A percentile compares a stretch with the other conserved stretches of the same genome.
phyloP scores from a whole-genome alignment of 2,797 vertebrate species.

The Myoxocephalus aenaeus region DNA sequence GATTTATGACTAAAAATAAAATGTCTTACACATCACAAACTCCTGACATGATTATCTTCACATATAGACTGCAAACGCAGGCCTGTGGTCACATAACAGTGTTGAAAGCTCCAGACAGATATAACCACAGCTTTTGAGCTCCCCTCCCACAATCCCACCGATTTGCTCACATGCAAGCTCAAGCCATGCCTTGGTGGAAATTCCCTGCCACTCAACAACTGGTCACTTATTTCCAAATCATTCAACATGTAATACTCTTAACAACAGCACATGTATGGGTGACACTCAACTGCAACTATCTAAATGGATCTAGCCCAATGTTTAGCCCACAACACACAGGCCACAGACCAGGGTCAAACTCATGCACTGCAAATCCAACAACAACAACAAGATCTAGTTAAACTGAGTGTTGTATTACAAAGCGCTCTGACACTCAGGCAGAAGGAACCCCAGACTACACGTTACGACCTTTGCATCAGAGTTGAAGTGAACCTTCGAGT shows the following conservation, averaged over 20 bases:
- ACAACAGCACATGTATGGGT: slow-evolving; percentile 6
- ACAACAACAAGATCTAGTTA: slow-evolving; percentile 18
- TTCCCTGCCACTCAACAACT: slow-evolving; percentile 44
- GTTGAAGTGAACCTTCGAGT: slow-evolving; percentile 46
- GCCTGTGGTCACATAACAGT: slow-evolving; percentile 53
- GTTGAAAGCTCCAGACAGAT: slow-evolving; percentile 61
- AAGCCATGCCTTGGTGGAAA: slow-evolving; percentile 73
- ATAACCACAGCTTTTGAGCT: slow-evolving; percentile 62
- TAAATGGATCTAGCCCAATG: slow-evolving; percentile 10
- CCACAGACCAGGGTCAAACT: slow-evolving; percentile 39
- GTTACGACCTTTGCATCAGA: slow-evolving; percentile 47
- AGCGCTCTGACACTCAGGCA: slow-evolving; percentile 25
- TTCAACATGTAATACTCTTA: slow-evolving; percentile 31
- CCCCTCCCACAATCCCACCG: slow-evolving; percentile 50
- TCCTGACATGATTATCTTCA: slow-evolving; percentile 50
- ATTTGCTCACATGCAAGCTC: slow-evolving; percentile 67
- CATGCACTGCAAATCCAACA: slow-evolving; percentile 54
- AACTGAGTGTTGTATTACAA: slow-evolving; percentile 33
- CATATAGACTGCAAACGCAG: slow-evolving; percentile 42
- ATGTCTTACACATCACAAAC: slow-evolving; percentile 20
- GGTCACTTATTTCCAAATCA: slow-evolving; percentile 13
- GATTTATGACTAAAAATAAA: slow-evolving; percentile 28
- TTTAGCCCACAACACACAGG: slow-evolving; percentile 47
- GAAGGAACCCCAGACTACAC: slow-evolving; percentile 23
- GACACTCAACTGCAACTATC: slow-evolving; percentile 28